Evolutionary conservation across 2,888 invertebrate genomes (phyloP).

Genomic region (Anoplius nigerrimus): DNA sequence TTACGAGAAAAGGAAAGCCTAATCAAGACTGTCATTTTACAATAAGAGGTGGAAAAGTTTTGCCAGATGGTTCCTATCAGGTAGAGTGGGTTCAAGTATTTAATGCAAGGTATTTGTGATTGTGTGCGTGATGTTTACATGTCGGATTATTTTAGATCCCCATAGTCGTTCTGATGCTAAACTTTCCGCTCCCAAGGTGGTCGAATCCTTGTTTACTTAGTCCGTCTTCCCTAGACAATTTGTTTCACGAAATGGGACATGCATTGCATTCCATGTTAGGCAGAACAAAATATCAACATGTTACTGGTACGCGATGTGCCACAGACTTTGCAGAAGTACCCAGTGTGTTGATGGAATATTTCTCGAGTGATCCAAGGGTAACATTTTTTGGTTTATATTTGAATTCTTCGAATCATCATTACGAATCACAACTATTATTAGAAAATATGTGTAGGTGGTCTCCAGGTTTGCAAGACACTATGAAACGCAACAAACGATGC

Average conservation of each 20-base stretch:
- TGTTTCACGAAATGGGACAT: conserved; percentile 99
- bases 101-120: neutral
- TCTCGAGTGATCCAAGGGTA: conserved; percentile 91
- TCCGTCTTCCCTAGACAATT: conserved; percentile 92
- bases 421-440: neutral
- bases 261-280: conserved; percentile 99
- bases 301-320: conserved; percentile 96
- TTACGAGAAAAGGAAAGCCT: conserved; percentile 92
- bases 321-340: conserved; percentile 99
- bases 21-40: conserved; percentile 99
- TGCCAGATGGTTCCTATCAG: conserved; percentile 89
- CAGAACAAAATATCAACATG: conserved; percentile 96
- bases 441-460: conserved; percentile 81
- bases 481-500: conserved; percentile 89
- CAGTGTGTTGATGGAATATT: conserved; percentile 99
- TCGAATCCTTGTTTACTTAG: conserved; percentile 87
- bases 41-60: conserved; percentile 91
- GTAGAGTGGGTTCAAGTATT: conserved; percentile 69
- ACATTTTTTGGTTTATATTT: conserved; percentile 24
- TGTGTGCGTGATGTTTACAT: too few relatives aligned
- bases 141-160: conserved; percentile 75
- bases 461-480: conserved; percentile 93
- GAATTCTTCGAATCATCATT: neutral
- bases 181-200: conserved; percentile 86
- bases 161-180: conserved; percentile 94